phyloP scores from a whole-genome alignment of 2,797 vertebrate genomes.

The Graptemys geographica region DNA sequence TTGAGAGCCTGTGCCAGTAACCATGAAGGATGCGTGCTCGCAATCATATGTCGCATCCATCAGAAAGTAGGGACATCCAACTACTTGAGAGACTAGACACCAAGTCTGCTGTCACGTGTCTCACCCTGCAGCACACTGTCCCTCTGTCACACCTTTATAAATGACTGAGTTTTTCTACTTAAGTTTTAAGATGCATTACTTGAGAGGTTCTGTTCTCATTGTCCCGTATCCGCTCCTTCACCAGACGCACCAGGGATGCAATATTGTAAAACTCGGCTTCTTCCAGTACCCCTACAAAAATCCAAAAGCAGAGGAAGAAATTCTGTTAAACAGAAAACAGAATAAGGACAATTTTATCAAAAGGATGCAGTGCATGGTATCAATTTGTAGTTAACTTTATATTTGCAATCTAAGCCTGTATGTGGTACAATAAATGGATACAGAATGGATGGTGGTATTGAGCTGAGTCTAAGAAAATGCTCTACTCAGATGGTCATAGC shows the following conservation, averaged over 20 bases:
- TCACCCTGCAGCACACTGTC: background rate
- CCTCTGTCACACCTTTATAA: background rate
- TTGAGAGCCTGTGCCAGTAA: background rate
- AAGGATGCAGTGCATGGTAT: background rate
- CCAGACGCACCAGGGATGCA: slow-evolving; percentile 93
- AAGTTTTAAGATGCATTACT: slow-evolving; percentile 78
- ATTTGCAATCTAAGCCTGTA: background rate
- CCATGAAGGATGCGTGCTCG: background rate
- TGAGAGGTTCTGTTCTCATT: slow-evolving; percentile 98
- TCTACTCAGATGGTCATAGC: background rate
- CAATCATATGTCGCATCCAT: background rate
- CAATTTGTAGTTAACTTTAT: background rate
- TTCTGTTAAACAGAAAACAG: background rate
- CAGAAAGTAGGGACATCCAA: background rate
- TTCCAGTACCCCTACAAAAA: slow-evolving; percentile 92
- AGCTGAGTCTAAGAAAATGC: background rate
- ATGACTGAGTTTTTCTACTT: rapidly evolving
- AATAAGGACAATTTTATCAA: background rate
- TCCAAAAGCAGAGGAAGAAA: background rate
- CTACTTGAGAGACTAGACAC: background rate
- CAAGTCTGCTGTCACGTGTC: background rate
- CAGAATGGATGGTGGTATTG: rapidly evolving
- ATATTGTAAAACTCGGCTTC: slow-evolving; percentile 99
- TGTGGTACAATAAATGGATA: background rate
- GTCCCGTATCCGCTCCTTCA: slow-evolving; percentile 98